Conservation (phyloP, 1,140 invertebrate species). For the Gerris buenoi region DNA sequence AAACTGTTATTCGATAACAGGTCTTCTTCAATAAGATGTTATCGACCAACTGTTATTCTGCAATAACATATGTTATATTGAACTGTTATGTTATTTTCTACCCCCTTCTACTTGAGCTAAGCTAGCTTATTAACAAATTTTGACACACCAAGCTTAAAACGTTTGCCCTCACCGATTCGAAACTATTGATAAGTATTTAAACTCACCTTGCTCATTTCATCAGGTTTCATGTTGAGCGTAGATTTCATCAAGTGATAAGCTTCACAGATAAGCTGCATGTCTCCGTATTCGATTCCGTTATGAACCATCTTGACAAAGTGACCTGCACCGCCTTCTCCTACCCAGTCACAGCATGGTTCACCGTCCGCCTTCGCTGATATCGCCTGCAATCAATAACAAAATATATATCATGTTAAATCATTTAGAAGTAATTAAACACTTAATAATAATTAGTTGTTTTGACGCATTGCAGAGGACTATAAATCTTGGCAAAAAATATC, state of each 20-base stretch:
- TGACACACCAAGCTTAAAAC: background rate
- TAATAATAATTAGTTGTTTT: no score
- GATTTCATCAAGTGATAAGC: conserved; percentile 35
- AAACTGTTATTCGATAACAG: no score
- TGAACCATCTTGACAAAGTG: conserved; percentile 17
- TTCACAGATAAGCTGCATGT: conserved; percentile 15
- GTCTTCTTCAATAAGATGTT: no score
- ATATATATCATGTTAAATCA: no score
- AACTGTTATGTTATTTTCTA: background rate
- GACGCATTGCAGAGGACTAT: no score
- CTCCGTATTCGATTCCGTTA: conserved; percentile 17
- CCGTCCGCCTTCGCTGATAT: conserved; percentile 6
- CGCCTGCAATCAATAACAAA: background rate
- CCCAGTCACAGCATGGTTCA: conserved; percentile 2
- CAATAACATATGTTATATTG: background rate
- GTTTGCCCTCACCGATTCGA: background rate
- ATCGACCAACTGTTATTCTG: no score
- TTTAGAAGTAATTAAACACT: no score
- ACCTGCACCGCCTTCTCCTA: conserved; percentile 11
- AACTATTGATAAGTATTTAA: background rate
- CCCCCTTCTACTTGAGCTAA: background rate
- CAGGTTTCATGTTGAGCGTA: conserved; percentile 52
- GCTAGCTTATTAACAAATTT: no score
- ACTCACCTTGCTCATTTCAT: conserved; percentile 70
- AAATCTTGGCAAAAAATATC: no score